Evolutionary conservation across 2,888 invertebrate genomes (phyloP).

Genomic region (Machimus atricapillus): DNA sequence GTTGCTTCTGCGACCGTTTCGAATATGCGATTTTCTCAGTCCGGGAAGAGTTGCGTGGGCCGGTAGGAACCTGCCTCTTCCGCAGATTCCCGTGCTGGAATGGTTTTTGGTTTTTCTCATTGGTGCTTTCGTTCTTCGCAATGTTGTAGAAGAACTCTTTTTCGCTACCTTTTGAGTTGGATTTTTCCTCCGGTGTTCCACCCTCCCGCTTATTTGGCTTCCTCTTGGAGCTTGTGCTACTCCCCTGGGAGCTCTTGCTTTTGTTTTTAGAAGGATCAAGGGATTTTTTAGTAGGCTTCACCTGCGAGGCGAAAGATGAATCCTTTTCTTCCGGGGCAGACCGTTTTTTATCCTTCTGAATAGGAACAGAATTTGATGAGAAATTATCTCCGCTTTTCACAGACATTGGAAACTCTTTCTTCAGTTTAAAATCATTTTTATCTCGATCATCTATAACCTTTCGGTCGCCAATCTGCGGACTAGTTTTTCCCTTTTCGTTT

Average conservation of each 20-base stretch:
- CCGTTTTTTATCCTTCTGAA: slow-evolving; percentile 16
- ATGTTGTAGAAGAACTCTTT: slow-evolving; percentile 52
- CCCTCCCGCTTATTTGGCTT: background rate
- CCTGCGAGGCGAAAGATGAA: background rate
- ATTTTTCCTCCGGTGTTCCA: slow-evolving; percentile 36
- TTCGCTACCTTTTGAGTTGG: slow-evolving; percentile 45
- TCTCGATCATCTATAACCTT: slow-evolving; percentile 32
- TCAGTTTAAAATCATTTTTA: slow-evolving; percentile 34
- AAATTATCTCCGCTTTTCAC: background rate
- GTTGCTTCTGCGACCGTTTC: background rate
- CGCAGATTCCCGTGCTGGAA: background rate
- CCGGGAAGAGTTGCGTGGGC: background rate
- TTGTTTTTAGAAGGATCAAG: background rate
- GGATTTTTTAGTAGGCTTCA: background rate
- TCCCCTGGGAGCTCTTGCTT: background rate
- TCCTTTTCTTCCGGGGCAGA: background rate
- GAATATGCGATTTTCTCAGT: background rate
- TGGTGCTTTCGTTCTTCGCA: slow-evolving; percentile 60
- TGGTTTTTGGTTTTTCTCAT: background rate
- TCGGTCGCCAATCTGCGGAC: background rate
- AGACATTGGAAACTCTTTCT: background rate
- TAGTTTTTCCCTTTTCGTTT: slow-evolving; percentile 5
- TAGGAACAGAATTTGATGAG: background rate
- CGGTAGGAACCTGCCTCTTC: background rate
- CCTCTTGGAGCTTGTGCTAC: slow-evolving; percentile 4